phyloP scores from a whole-genome alignment of 2,888 invertebrate species.

The Andrena chrysosceles region DNA sequence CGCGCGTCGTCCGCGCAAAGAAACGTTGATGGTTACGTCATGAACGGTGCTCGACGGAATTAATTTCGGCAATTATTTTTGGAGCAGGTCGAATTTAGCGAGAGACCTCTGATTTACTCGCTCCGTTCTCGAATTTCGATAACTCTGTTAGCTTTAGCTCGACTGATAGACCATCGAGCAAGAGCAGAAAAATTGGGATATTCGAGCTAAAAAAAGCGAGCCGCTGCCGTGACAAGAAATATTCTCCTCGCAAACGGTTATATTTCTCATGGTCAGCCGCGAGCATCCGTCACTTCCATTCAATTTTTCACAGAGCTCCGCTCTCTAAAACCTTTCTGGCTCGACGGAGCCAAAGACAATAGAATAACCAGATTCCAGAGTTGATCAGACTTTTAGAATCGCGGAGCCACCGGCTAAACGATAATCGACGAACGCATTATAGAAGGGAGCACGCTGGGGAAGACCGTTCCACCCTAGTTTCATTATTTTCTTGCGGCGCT shows the following conservation, averaged over 20 bases:
- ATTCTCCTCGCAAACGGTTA: slow-evolving; percentile 44
- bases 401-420: not conserved
- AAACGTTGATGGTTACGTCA: no score
- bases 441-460: not conserved
- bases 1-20: no score
- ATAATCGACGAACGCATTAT: slow-evolving; percentile 38
- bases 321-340: not conserved
- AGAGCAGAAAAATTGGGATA: not conserved
- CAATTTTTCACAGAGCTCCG: not conserved
- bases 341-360: not conserved
- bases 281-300: slow-evolving; percentile 9
- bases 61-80: no score
- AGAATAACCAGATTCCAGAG: not conserved
- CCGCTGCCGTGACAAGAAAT: slow-evolving; percentile 6
- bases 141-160: not conserved
- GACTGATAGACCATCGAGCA: not conserved
- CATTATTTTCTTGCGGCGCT: slow-evolving; percentile 7
- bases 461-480: not conserved
- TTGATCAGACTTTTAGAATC: slow-evolving; percentile 28
- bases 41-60: no score
- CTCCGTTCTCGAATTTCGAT: slow-evolving; percentile 8
- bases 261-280: slow-evolving; percentile 27
- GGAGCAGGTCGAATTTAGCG: not conserved
- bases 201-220: not conserved
- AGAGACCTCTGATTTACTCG: not conserved